Evolutionary conservation across 2,113 vertebrate species (phyloP), one percentile per base, ranked within the genome.

Genomic region (Sinocyclocheilus grahami): DNA sequence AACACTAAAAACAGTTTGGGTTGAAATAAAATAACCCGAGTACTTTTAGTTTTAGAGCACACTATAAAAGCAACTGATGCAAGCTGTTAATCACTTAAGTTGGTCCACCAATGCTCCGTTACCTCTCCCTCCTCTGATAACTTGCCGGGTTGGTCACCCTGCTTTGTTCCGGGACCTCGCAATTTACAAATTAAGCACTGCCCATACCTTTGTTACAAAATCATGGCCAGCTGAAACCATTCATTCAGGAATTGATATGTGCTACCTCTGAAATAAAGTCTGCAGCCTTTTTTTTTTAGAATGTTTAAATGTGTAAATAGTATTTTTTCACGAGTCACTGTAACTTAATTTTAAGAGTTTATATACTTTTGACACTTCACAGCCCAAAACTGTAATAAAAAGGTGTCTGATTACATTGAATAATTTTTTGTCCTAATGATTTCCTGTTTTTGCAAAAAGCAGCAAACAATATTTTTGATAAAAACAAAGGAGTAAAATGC

Each of bases 351-450:
- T 87, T 24, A 84, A 87, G 87, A 82, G 83, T 89, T 88, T 86
- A 78, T 87, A 90, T 90, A 84, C 71, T 89, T 90, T 89, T 92
- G 91, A 92, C 89, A 90, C 90, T 93, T 91, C 91, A 92, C 88
- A 90, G 76, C 69, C 86, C n/a, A 69, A 88, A 88, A 86, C 89
- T 90, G 86, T 89, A 93, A 90, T 90, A 92, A 90, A 62, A 91
- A 86, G 86, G 84, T 82, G 71, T 85, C 71, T 65, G 63, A 65
- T 86, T 72, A 22, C 4, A 27, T 27, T 65, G 12, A 37, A 33
- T 33, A 33, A 3, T 33, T 84, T 63, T 76, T 37, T 46, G 63
- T 55, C 14, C 42, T 91, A 33, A 33, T 33, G 10, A 74, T 22
- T 42, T n/a, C 37, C 71, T 42, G 71, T 71, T 18, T 20, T 30